Conservation (phyloP, 2,113 vertebrate genomes). For the Lagopus leucura region DNA sequence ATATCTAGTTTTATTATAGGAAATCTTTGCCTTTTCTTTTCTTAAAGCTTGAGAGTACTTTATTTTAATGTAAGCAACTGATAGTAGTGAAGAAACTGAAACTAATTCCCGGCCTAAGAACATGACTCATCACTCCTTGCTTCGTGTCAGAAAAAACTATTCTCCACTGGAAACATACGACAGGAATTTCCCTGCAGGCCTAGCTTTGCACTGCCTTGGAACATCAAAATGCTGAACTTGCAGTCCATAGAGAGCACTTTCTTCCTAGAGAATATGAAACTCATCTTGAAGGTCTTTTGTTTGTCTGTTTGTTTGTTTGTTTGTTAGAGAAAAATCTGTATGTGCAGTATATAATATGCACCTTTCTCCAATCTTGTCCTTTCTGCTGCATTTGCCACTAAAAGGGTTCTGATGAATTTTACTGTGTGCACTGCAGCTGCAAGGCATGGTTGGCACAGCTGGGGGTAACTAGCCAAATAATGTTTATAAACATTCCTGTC, state of each 20-base stretch:
- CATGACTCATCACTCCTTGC: conserved; percentile 59
- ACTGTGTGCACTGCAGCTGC: background rate
- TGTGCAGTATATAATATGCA: background rate
- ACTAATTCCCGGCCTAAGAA: conserved; percentile 49
- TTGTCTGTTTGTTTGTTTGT: background rate
- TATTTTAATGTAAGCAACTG: conserved; percentile 30
- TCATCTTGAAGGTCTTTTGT: background rate
- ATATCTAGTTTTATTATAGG: background rate
- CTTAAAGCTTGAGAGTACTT: conserved; percentile 9
- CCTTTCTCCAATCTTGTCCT: background rate
- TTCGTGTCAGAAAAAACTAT: conserved; percentile 72
- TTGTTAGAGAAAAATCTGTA: background rate
- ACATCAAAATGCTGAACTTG: conserved; percentile 50
- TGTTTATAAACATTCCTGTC: background rate
- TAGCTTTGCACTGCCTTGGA: conserved; percentile 20
- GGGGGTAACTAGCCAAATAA: background rate
- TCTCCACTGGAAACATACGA: conserved; percentile 43
- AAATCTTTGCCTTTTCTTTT: background rate
- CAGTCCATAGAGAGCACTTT: background rate
- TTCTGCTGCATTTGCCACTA: background rate
- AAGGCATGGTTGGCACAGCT: background rate
- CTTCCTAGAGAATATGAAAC: conserved; percentile 31
- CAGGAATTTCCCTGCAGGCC: conserved; percentile 64
- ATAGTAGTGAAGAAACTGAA: conserved; percentile 15
- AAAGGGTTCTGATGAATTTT: conserved; percentile 17